Conservation (phyloP, 2,888 invertebrate genomes). For the Tinea pellionella region DNA sequence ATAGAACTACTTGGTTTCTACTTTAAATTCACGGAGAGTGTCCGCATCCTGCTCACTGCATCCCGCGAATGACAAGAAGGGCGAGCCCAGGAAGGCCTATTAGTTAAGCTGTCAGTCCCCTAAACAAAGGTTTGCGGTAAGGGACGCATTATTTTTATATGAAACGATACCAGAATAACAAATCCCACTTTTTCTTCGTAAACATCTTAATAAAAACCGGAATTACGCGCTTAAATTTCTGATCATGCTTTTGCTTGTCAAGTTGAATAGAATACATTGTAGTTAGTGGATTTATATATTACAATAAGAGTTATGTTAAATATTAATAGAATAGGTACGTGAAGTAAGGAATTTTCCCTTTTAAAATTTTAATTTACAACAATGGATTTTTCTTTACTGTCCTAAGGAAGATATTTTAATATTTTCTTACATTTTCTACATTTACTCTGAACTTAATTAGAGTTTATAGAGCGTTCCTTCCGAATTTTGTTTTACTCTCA, state of each 20-base stretch:
- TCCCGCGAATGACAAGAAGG: slow-evolving; percentile 52
- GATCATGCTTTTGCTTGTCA: slow-evolving; percentile 38
- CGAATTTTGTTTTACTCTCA: slow-evolving; percentile 62
- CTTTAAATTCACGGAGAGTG: slow-evolving; percentile 40
- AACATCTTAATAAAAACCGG: slow-evolving; percentile 61
- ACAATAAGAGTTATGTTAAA: background rate
- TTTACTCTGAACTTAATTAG: slow-evolving; percentile 68
- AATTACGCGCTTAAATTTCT: slow-evolving; percentile 55
- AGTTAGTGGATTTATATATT: background rate
- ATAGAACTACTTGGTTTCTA: background rate
- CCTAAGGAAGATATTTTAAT: slow-evolving; percentile 8
- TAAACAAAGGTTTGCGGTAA: slow-evolving; percentile 56
- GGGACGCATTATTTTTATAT: slow-evolving; percentile 64
- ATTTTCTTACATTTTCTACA: slow-evolving; percentile 36
- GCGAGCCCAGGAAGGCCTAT: slow-evolving; percentile 47
- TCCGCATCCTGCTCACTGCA: slow-evolving; percentile 52
- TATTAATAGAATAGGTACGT: background rate
- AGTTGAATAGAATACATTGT: background rate
- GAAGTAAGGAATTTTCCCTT: background rate
- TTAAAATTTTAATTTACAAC: background rate
- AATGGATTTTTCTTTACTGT: background rate
- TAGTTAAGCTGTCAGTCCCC: slow-evolving; percentile 32
- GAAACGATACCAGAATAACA: slow-evolving; percentile 54
- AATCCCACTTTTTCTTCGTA: slow-evolving; percentile 45
- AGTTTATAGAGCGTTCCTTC: slow-evolving; percentile 69